Conservation (phyloP, 2,888 invertebrate species). For the Helleia helle region DNA sequence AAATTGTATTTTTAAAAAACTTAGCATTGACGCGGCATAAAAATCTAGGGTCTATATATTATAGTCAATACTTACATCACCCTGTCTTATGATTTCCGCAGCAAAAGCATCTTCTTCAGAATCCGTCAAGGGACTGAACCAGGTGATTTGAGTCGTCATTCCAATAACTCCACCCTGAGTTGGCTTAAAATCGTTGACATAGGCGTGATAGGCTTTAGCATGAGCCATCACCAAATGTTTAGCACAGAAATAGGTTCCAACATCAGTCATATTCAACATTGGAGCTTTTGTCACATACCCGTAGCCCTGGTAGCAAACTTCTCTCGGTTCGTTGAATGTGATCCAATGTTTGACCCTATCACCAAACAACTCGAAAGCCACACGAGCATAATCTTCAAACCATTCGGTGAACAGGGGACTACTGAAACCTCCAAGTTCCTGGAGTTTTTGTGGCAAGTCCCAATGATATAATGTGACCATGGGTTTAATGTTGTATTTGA, state of each 20-base stretch:
- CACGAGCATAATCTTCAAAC: constrained; percentile 33
- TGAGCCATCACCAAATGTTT: constrained; percentile 75
- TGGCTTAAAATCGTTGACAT: constrained; percentile 42
- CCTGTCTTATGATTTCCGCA: constrained; percentile 28
- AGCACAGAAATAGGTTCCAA: constrained; percentile 65
- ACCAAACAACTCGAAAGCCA: constrained; percentile 53
- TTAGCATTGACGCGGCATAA: constrained; percentile 52
- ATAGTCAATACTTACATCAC: constrained; percentile 21
- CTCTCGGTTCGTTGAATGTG: constrained; percentile 75
- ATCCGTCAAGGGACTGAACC: constrained; percentile 21
- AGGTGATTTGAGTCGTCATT: constrained; percentile 3
- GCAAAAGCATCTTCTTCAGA: constrained; percentile 36
- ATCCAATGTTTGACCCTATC: constrained; percentile 72
- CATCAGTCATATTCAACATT: constrained; percentile 25
- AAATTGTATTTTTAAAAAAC: no score
- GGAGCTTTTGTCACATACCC: constrained; percentile 40
- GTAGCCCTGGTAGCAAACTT: constrained; percentile 59
- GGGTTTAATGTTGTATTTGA: constrained; percentile 43
- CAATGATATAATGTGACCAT: constrained; percentile 33
- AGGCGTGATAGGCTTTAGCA: constrained; percentile 57
- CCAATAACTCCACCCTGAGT: constrained; percentile 38
- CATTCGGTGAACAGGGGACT: constrained; percentile 28
- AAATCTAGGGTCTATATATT: constrained; percentile 12
- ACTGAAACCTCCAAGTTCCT: constrained; percentile 49
- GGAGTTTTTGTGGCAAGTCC: constrained; percentile 34